A percentile compares a stretch with the other conserved stretches of the same genome.
These are phyloP conservation scores for Vimba vimba DNA, from an alignment of 2,113 vertebrate species.

Conservation along the genomic window DNA sequence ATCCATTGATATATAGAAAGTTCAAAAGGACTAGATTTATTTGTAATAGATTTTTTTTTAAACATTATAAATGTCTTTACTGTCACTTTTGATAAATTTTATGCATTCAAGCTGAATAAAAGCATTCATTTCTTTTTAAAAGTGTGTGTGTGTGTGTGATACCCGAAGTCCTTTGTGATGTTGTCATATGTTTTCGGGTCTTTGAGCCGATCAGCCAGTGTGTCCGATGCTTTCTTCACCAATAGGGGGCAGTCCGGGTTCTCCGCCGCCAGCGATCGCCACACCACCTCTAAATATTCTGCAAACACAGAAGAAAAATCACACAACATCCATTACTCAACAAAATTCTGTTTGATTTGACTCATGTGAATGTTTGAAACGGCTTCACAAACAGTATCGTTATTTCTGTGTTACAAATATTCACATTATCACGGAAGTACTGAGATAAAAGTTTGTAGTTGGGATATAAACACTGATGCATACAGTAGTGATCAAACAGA, in stretches of 20 bases:
- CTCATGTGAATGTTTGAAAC: too few relatives aligned
- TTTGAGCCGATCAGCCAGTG: constrained; percentile 62
- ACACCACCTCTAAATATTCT: constrained; percentile 77
- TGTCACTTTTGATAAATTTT: background rate
- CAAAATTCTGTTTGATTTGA: background rate
- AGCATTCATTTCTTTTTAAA: background rate
- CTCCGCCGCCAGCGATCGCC: constrained; percentile 66
- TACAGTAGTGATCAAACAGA: too few relatives aligned
- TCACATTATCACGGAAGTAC: too few relatives aligned
- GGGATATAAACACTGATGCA: too few relatives aligned
- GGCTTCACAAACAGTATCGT: too few relatives aligned
- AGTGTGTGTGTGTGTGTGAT: constrained; percentile 2
- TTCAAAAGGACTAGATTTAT: background rate
- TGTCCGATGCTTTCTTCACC: constrained; percentile 71
- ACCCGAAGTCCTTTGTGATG: constrained; percentile 76
- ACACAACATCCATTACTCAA: background rate
- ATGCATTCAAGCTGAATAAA: background rate
- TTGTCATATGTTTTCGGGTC: constrained; percentile 68
- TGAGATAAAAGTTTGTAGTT: too few relatives aligned
- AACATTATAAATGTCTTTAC: background rate
- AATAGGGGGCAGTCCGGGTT: constrained; percentile 64
- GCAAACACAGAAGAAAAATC: background rate
- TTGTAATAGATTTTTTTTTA: background rate
- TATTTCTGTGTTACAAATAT: too few relatives aligned
- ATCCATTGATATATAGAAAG: background rate